phyloP scores from a whole-genome alignment of 1,140 invertebrate genomes.

The Rhopalosiphum maidis region DNA sequence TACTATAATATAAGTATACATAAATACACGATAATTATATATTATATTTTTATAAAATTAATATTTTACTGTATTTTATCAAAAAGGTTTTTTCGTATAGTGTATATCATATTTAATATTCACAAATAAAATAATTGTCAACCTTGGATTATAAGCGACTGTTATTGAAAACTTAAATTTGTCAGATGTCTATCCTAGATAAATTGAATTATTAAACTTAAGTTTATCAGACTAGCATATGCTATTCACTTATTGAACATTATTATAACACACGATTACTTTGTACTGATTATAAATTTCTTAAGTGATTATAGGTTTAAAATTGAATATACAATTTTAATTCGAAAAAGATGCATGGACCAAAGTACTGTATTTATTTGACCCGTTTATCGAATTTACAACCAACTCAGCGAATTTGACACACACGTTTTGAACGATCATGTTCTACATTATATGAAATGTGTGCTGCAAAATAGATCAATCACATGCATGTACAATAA shows the following conservation, averaged over 20 bases:
- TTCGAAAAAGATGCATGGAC: neutral
- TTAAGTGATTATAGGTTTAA: neutral
- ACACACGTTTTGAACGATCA: neutral
- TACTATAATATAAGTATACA: too few relatives aligned
- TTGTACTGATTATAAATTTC: neutral
- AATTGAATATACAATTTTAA: neutral
- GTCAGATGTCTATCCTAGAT: neutral
- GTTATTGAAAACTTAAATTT: neutral
- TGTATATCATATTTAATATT: too few relatives aligned
- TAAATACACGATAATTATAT: too few relatives aligned
- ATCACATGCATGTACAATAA: too few relatives aligned
- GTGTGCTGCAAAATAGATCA: neutral
- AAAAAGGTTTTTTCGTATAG: too few relatives aligned
- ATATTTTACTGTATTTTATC: too few relatives aligned
- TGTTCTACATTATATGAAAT: neutral
- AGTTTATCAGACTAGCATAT: neutral
- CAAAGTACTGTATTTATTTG: neutral
- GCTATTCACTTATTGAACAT: neutral
- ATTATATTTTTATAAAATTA: too few relatives aligned
- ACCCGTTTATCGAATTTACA: neutral
- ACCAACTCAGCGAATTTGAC: neutral
- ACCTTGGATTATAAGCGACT: neutral
- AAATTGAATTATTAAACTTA: neutral
- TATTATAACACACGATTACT: neutral
- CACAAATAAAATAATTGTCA: neutral